These are phyloP conservation scores for Lucifuga dentata DNA, from an alignment of 2,113 vertebrate genomes.

Conservation along the genomic window DNA sequence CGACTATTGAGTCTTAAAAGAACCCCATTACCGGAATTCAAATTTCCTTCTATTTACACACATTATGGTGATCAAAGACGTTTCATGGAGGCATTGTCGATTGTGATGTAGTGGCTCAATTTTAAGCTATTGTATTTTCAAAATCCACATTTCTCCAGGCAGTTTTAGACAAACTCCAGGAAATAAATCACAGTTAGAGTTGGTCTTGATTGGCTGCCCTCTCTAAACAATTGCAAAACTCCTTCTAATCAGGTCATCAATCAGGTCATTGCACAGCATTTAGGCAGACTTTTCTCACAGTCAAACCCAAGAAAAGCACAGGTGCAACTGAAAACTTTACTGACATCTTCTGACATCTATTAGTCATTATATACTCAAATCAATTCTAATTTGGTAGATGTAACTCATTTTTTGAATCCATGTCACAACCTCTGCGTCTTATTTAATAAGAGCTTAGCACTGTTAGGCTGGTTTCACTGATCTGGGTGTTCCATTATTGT, in stretches of 20 bases:
- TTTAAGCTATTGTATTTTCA: neutral
- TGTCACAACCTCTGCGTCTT: no score
- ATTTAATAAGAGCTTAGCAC: no score
- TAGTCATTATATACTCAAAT: no score
- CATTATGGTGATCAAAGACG: neutral
- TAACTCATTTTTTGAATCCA: no score
- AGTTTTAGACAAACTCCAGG: neutral
- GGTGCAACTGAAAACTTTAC: no score
- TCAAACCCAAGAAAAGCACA: no score
- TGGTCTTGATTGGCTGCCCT: neutral
- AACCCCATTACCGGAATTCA: neutral
- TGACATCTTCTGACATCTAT: no score
- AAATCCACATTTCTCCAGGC: neutral
- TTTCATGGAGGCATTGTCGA: neutral
- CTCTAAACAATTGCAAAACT: neutral
- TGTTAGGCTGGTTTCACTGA: no score
- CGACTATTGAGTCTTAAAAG: neutral
- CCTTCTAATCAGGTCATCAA: neutral
- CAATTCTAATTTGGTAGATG: no score
- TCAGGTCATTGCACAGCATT: no score
- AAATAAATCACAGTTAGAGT: neutral
- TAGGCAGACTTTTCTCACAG: no score
- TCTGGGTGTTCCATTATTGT: no score
- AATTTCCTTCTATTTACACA: neutral
- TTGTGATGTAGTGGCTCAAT: neutral